A percentile compares a stretch with the other conserved stretches of the same genome.
Evolutionary conservation across 92 coral and sea anemone genomes (phyloP).

Genomic region (Actinostola sp.): DNA sequence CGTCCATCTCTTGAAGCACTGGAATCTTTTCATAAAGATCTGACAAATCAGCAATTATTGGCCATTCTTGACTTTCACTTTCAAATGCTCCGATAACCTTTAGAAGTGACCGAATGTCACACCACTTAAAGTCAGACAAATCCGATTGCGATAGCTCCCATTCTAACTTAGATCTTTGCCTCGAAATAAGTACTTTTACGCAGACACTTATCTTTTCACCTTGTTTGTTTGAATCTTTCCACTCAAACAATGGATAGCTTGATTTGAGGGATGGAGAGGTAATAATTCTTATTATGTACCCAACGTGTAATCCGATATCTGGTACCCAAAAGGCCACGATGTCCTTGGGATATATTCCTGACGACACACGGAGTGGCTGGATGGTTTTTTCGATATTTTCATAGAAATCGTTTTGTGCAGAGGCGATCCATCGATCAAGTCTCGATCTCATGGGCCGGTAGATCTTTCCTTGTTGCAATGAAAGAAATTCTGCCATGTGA

Average conservation of each 20-base stretch:
- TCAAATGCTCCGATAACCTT: background rate
- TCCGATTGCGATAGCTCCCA: too few species aligned
- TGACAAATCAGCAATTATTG: background rate
- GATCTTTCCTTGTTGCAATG: slow-evolving; percentile 27
- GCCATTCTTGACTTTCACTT: background rate
- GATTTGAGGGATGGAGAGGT: slow-evolving; percentile 24
- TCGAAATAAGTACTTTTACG: background rate
- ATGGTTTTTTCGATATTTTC: slow-evolving; percentile 14
- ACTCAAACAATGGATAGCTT: slow-evolving; percentile 27
- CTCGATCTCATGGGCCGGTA: slow-evolving; percentile 19
- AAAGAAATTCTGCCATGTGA: too few species aligned
- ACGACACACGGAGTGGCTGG: background rate
- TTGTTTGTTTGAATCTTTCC: background rate
- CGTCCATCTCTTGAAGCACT: background rate
- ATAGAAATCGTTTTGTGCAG: slow-evolving; percentile 32
- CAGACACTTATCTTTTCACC: slow-evolving; percentile 17
- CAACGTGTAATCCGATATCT: slow-evolving; percentile 23
- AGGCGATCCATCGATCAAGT: slow-evolving; percentile 39
- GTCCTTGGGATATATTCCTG: slow-evolving; percentile 28
- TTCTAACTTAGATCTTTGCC: too few species aligned
- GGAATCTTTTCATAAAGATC: background rate
- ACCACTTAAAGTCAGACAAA: too few species aligned
- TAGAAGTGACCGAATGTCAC: too few species aligned
- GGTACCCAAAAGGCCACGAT: slow-evolving; percentile 36
- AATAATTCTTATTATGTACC: slow-evolving; percentile 23